Base-by-base conservation (phyloP, 2,797 vertebrate genomes). In the Gallirallus australis region DNA sequence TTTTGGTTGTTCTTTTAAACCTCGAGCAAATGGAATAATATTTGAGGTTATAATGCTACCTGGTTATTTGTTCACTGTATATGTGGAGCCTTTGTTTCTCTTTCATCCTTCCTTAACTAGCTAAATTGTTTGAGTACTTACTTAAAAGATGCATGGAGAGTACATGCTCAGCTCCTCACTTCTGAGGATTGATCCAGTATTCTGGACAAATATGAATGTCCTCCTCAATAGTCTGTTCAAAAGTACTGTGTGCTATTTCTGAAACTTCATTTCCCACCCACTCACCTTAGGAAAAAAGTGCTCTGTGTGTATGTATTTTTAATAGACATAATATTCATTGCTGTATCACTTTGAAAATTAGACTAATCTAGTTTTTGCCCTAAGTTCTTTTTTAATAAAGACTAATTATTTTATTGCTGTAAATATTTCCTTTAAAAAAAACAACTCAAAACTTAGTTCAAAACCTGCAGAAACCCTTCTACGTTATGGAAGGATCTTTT, bases 391-490 rank as follows among this genome's bases (percentile, higher is more conserved):
- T 53, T 45, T 28, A 68, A 63, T 82, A 50, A 73, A 73, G 11
- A 11, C 19, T 59, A 39, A 89, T 39, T 64, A 14, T 47, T 66
- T 75, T 71, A 27, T 72, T 88, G 45, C 33, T 85, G 13, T 87
- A 79, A 81, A 56, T 61, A 5, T n/a, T 88, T 83, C 47, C 39
- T 81, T 82, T 20, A 10, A 72, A 87, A 66, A 66, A 75, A 45
- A 0, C 45, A 47, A 47, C 20, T 20, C 20, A 23, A 0, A 2
- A 3, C 5, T 35, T 68, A 20, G n/a, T 75, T 89, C 20, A 61
- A 57, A 93, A 68, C 37, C 33, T 75, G 25, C 21, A 81, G 68
- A 82, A 95, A 66, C 15, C 76, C 31, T 27, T 80, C 78, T 53
- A 23, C 73, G 9, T 69, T 86, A n/a, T 0, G 0, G 61, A 80